A percentile compares a stretch with the other conserved stretches of the same genome.
These are phyloP conservation scores for Himalopsyche phryganea DNA, from an alignment of 1,140 invertebrate genomes.

Conservation along the genomic window DNA sequence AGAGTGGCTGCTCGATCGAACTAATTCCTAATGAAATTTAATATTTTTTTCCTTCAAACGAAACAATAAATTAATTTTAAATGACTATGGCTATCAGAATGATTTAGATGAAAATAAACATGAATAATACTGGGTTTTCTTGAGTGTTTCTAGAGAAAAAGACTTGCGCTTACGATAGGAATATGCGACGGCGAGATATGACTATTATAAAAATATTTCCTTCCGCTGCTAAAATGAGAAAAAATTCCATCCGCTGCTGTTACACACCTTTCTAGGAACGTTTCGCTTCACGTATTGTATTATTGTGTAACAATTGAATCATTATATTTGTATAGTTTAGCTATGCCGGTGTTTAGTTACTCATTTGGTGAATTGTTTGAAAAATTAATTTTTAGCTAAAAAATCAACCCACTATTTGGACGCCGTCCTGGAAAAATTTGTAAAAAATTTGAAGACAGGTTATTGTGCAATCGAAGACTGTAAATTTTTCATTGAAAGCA, in stretches of 20 bases:
- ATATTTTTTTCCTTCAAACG: slow-evolving; percentile 16
- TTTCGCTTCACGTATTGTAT: slow-evolving; percentile 16
- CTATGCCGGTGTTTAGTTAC: slow-evolving; percentile 32
- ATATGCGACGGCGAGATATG: slow-evolving; percentile 7
- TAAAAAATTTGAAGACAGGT: slow-evolving; percentile 30
- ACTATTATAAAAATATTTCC: slow-evolving; percentile 13
- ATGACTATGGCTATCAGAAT: slow-evolving; percentile 8
- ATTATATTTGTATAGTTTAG: slow-evolving; percentile 35
- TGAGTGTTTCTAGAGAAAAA: slow-evolving; percentile 26
- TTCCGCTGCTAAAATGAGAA: slow-evolving; percentile 3
- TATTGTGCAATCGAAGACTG: slow-evolving; percentile 28
- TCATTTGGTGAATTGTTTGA: slow-evolving; percentile 28
- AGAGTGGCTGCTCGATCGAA: not conserved
- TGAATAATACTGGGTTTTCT: slow-evolving; percentile 12
- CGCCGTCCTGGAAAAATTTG: slow-evolving; percentile 22
- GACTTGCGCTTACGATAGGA: slow-evolving; percentile 21
- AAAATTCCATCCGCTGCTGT: not conserved
- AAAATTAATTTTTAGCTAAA: slow-evolving; percentile 17
- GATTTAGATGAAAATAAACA: slow-evolving; percentile 9
- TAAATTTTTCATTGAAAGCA: slow-evolving; percentile 23
- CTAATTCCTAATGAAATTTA: slow-evolving; percentile 23
- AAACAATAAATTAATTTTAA: slow-evolving; percentile 14
- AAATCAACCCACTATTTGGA: slow-evolving; percentile 23
- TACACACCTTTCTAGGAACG: slow-evolving; percentile 21
- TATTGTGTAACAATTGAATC: slow-evolving; percentile 18